Conservation (phyloP, 2,113 vertebrate species). For the Genyomyrus donnyi region DNA sequence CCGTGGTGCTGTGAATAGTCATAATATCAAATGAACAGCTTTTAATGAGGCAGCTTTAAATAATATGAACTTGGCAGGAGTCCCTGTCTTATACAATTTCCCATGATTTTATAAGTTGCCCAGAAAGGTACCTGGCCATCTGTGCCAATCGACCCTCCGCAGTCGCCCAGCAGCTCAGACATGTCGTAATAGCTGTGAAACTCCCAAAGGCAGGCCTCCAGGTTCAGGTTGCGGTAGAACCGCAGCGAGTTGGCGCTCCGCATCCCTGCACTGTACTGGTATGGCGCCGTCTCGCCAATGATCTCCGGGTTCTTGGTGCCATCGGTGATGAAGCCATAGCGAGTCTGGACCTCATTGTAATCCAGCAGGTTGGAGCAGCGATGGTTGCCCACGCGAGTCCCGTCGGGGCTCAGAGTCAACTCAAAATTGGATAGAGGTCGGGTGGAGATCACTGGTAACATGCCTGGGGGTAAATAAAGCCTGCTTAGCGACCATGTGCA, state of each 20-base stretch:
- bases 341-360: slow-evolving; percentile 70
- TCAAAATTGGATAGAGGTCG: slow-evolving; percentile 70
- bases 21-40: neutral
- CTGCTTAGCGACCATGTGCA: neutral
- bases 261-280: slow-evolving; percentile 60
- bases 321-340: slow-evolving; percentile 68
- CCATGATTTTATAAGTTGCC: neutral
- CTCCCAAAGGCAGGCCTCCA: slow-evolving; percentile 70
- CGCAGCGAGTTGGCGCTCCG: slow-evolving; percentile 58
- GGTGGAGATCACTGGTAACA: slow-evolving; percentile 74
- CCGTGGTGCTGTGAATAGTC: neutral
- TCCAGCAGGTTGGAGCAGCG: slow-evolving; percentile 76
- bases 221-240: slow-evolving; percentile 70
- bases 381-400: slow-evolving; percentile 70
- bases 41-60: neutral
- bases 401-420: slow-evolving; percentile 69
- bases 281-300: slow-evolving; percentile 65
- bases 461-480: slow-evolving; percentile 48
- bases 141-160: slow-evolving; percentile 61
- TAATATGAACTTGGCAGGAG: neutral
- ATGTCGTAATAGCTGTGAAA: slow-evolving; percentile 67
- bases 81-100: neutral
- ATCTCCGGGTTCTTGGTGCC: slow-evolving; percentile 64
- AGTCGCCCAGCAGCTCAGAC: slow-evolving; percentile 64
- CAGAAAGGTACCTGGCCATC: slow-evolving; percentile 58